Conservation (phyloP, 2,113 vertebrate genomes). For the Dipodomys stephensi region DNA sequence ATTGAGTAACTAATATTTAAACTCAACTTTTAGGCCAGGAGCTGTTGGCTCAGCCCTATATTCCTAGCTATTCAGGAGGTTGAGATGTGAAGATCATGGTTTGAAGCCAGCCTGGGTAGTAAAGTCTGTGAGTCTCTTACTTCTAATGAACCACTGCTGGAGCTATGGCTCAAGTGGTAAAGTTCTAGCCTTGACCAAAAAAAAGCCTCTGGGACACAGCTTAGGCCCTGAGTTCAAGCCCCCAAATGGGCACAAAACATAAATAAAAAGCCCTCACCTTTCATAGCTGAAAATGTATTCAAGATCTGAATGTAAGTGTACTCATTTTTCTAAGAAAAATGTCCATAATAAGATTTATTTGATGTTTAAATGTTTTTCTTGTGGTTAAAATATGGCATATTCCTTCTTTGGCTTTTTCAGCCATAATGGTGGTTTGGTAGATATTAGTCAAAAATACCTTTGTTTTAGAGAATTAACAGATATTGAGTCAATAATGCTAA, state of each 20-base stretch:
- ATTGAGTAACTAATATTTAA: background rate
- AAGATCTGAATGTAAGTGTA: background rate
- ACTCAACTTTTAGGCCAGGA: no score
- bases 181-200: no score
- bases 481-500: background rate
- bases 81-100: no score
- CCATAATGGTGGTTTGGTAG: background rate
- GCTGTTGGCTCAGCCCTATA: no score
- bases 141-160: no score
- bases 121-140: no score
- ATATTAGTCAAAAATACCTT: background rate
- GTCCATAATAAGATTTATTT: background rate
- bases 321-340: slow-evolving; percentile 39
- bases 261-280: background rate
- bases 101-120: no score
- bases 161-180: no score
- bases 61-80: no score
- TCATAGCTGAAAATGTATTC: background rate
- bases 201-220: no score
- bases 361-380: background rate
- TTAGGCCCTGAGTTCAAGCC: no score
- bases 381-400: background rate
- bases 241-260: background rate
- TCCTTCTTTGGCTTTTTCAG: slow-evolving; percentile 5
- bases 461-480: background rate